Evolutionary conservation across 1,140 invertebrate species (phyloP), one percentile per base, ranked within the genome.

Genomic region (Caenorhabditis inopinata): DNA sequence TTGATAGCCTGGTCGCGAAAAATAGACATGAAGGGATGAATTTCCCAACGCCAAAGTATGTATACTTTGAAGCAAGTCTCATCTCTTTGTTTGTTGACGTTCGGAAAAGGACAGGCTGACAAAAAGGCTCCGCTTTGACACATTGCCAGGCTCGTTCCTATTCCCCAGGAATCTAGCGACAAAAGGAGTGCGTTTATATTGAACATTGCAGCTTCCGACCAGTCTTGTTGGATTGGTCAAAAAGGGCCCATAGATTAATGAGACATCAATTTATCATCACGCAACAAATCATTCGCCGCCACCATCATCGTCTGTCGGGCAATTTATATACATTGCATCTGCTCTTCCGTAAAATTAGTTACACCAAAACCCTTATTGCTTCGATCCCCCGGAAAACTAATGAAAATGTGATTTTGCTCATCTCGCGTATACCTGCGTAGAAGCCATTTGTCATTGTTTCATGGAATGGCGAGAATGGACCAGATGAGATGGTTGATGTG

Each of bases 21-120:
- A 58, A 58, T 38, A 18, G 58, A 68, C 32, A n/a, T n/a, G n/a
- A n/a, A n/a, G 58, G n/a, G 58, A 21, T 4, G 0, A 18, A 32
- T 21, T 2, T 23, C 48, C 48, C 27, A 21, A 68, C 35, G 16
- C 4, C 32, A 68, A 68, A 68, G 58, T 68, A 68, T 68, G 58
- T 32, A 68, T 68, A 68, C 58, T 68, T 68, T 68, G 35, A 68
- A 38, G 58, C 58, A 68, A 68, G 58, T 68, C 58, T 68, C 58
- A 68, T 68, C 29, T 68, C 38, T 42, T 68, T 68, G 23, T 21
- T 3, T 58, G 11, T 32, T 25, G 5, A 9, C 5, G 11, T 6
- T 11, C 18, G 14, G 58, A 38, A 23, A n/a, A 29, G 38, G 27
- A 29, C 58, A 18, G 58, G 38, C 4, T n/a, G 27, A 68, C 25